Evolutionary conservation across 2,888 invertebrate species (phyloP).

Genomic region (Petrolisthes cinctipes): DNA sequence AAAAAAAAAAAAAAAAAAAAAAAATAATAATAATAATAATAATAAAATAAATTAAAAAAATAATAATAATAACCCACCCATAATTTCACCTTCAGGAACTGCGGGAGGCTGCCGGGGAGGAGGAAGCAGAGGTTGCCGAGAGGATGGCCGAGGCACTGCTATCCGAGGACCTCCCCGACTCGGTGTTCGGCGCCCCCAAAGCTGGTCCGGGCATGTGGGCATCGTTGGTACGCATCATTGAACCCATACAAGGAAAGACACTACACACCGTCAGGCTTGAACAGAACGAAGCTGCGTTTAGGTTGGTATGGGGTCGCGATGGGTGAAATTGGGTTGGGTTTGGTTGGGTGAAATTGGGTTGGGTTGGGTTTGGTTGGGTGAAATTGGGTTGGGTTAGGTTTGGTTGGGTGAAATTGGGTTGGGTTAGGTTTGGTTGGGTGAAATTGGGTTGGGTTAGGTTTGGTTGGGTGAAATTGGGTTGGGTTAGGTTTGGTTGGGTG

Average conservation of each 20-base stretch:
- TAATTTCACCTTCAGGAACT: constrained; percentile 78
- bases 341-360: background rate
- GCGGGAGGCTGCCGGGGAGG: constrained; percentile 95
- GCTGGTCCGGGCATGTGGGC: constrained; percentile 97
- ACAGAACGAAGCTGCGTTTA: constrained; percentile 96
- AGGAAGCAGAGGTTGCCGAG: constrained; percentile 93
- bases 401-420: background rate
- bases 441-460: background rate
- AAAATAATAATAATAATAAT: too few relatives aligned
- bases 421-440: background rate
- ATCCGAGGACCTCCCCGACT: constrained; percentile 93
- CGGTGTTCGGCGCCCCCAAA: constrained; percentile 93
- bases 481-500: background rate
- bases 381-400: background rate
- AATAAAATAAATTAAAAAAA: too few relatives aligned
- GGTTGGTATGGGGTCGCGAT: constrained; percentile 71
- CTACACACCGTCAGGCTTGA: constrained; percentile 84
- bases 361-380: background rate
- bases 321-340: constrained; percentile 38
- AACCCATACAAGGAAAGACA: constrained; percentile 85
- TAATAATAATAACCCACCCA: too few relatives aligned
- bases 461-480: background rate
- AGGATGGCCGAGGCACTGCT: constrained; percentile 98
- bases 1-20: too few relatives aligned
- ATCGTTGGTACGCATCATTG: constrained; percentile 86